Evolutionary conservation across 35 echinoderm and acorn worm species (phyloP), one percentile per base, ranked within the genome.

Genomic region (Chiridota heheva): DNA sequence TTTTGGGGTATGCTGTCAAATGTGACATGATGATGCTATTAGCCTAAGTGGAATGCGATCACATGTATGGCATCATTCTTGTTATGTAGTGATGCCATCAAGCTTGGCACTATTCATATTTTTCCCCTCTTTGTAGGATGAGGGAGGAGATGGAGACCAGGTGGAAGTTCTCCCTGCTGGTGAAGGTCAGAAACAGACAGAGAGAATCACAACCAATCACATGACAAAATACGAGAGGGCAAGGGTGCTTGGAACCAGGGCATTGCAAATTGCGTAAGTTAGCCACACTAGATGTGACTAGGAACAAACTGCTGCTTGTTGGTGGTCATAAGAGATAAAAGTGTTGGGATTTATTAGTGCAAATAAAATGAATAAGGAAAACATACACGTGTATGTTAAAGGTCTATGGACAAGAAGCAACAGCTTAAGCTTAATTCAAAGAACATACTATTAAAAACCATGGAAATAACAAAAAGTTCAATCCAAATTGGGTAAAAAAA

Each of bases 191-290:
- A 45, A 74, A 41, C 78, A 86, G 30, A 85, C 64, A n/a, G 83
- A 87, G 84, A 91, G 78, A 42, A 98, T 98, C 73, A 98, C 95
- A 29, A 98, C 95, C 51, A 90, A 86, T 3, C 92, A 98, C 44
- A 98, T 98, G 95, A 98, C 95, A 8, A 98, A 98, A 73, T 98
- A 98, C 66, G 95, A 98, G 48, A 47, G 95, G 18, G 95, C 95
- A 10, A 91, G 95, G 68, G 95, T 98, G 25, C 80, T 98, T 5
- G 95, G 95, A n/a, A 98, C 95, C 34, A 88, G 95, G 44, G 95
- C 89, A 12, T 63, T 98, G 58, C 95, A 98, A 63, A 98, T 98
- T 88, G 95, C 95, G 95, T 98, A 92, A 88, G 95, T 85, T 15
- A n/a, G n/a, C n/a, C n/a, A n/a, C n/a, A 1, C 33, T 7, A 12